These are phyloP conservation scores for Atta cephalotes DNA, from an alignment of 1,140 invertebrate species.

Conservation along the genomic window DNA sequence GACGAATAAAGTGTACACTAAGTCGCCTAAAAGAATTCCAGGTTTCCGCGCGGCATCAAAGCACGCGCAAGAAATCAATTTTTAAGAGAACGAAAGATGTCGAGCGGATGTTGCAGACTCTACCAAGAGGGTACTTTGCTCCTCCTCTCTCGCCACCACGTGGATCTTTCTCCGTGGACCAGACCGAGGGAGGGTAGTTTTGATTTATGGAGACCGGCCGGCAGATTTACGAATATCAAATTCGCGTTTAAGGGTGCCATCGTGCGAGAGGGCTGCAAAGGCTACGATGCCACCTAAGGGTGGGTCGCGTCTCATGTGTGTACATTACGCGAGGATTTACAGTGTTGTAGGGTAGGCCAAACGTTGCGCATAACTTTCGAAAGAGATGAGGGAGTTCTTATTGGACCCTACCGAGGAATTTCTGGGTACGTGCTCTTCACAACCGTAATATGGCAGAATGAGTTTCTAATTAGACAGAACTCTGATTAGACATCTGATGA, in stretches of 20 bases:
- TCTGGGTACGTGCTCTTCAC: conserved; percentile 7
- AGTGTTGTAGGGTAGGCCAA: conserved; percentile 73
- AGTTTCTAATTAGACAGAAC: conserved; percentile 65
- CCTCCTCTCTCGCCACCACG: not conserved
- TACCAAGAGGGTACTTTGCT: conserved; percentile 18
- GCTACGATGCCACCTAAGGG: conserved; percentile 72
- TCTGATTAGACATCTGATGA: not conserved
- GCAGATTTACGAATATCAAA: conserved; percentile 86
- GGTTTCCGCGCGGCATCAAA: conserved; percentile 64
- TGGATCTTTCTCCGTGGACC: conserved; percentile 46
- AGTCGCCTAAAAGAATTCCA: conserved; percentile 28
- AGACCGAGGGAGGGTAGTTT: conserved; percentile 80
- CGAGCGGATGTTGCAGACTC: conserved; percentile 73
- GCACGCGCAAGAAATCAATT: conserved; percentile 72
- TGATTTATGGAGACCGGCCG: conserved; percentile 85
- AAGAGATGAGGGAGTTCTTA: conserved; percentile 66
- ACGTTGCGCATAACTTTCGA: conserved; percentile 75
- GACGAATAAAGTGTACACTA: conserved; percentile 43
- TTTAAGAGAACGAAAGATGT: conserved; percentile 74
- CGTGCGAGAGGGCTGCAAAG: conserved; percentile 53
- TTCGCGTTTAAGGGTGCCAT: conserved; percentile 81
- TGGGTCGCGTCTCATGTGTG: conserved; percentile 75
- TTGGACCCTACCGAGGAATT: conserved; percentile 63
- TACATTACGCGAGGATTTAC: conserved; percentile 78
- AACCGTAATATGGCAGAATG: not conserved